Evolutionary conservation across 2,797 vertebrate species (phyloP).

Genomic region (Sebastiscus tertius): DNA sequence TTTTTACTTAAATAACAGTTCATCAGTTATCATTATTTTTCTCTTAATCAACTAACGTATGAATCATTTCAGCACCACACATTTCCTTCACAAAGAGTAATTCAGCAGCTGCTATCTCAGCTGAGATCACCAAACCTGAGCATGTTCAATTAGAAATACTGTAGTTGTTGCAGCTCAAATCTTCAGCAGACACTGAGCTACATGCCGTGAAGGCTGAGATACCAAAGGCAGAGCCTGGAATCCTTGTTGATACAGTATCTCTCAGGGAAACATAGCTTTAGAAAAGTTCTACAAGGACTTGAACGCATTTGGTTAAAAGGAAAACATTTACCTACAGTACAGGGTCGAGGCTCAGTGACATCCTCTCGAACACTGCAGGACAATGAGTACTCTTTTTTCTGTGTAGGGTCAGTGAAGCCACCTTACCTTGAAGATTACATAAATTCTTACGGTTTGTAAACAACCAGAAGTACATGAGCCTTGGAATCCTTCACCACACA

Average conservation of each 20-base stretch:
- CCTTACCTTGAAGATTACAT: background rate
- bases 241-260: background rate
- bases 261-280: constrained; percentile 17
- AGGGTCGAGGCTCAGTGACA: background rate
- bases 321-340: constrained; percentile 4
- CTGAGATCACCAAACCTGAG: constrained; percentile 14
- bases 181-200: background rate
- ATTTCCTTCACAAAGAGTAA: background rate
- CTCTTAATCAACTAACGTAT: background rate
- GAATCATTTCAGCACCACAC: background rate
- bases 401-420: background rate
- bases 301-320: constrained; percentile 14
- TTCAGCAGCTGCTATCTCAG: background rate
- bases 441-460: background rate
- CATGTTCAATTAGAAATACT: constrained; percentile 16
- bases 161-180: background rate
- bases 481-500: background rate
- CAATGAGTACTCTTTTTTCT: constrained; percentile 34
- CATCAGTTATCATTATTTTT: background rate
- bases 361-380: constrained; percentile 45
- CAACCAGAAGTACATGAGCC: background rate
- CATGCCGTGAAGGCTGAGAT: constrained; percentile 22
- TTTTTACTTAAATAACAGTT: background rate
- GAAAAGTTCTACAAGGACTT: constrained; percentile 24
- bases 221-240: constrained; percentile 22